Evolutionary conservation across 2,888 invertebrate genomes (phyloP).

Genomic region (Sicus ferrugineus): DNA sequence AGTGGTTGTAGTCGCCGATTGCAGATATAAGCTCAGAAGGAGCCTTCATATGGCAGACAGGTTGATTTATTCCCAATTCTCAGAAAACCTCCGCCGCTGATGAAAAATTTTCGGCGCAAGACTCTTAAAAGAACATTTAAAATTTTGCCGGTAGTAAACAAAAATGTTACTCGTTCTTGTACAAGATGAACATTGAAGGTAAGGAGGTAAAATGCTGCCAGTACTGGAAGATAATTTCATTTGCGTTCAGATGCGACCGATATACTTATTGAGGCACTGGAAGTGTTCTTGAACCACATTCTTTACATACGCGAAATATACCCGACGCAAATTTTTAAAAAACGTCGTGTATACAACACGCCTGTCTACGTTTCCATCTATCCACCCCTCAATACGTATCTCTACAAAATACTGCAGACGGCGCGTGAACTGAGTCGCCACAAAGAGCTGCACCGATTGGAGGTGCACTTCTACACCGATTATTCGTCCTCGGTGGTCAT

Average conservation of each 20-base stretch:
- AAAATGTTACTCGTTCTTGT: background rate
- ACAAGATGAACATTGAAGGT: constrained; percentile 15
- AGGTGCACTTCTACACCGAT: constrained; percentile 53
- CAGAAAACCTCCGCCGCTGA: no score
- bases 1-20: no score
- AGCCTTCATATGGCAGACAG: no score
- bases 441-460: constrained; percentile 47
- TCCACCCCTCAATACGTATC: constrained; percentile 57
- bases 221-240: background rate
- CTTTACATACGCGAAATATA: constrained; percentile 58
- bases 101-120: background rate
- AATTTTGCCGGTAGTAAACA: background rate
- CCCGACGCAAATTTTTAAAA: constrained; percentile 59
- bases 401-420: constrained; percentile 51
- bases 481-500: constrained; percentile 43
- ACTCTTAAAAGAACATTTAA: background rate
- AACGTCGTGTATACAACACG: constrained; percentile 57
- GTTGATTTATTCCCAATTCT: no score
- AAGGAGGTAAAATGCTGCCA: background rate
- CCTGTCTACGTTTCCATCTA: constrained; percentile 57
- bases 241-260: constrained; percentile 37
- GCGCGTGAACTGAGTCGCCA: constrained; percentile 48
- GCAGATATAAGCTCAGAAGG: no score
- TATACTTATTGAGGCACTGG: constrained; percentile 58
- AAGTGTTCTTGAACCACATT: constrained; percentile 59